Base-by-base conservation (phyloP, 1,140 invertebrate species). In the Drosophila lini region DNA sequence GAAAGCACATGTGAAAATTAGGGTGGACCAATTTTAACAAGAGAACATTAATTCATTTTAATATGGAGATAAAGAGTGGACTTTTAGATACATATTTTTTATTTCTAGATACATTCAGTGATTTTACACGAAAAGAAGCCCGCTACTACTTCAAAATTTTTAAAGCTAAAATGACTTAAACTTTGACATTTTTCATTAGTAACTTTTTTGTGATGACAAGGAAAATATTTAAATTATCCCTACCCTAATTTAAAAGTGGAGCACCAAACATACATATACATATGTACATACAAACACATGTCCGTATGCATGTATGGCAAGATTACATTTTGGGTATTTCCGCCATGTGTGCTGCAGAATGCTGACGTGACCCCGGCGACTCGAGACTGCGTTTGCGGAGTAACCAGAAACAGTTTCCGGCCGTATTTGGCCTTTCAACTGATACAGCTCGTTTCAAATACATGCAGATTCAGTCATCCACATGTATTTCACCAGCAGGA, bases 291-390 rank as follows among this genome's bases (percentile, higher is more conserved):
- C 1, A 44, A 3, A 44, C 11, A 15, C 13, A 38, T 15, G 25
- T 32, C 5, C n/a, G n/a, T 22, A 41, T 32, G 48, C n/a, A 44
- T 62, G 32, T 62, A 15, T n/a, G 25, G 15, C 31, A 22, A 31
- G 28, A 63, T 44, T 69, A n/a, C 25, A 40, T 22, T 16, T 44
- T 15, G n/a, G 32, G 32, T 65, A 19, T 71, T 71, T 70, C 65
- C 34, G 42, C 34, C 64, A 71, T 71, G 52, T 71, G 68, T 53
- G 5, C 10, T 58, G 52, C 64, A 71, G 36, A 71, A 19, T 71
- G 52, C 44, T 71, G 68, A 71, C 65, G 68, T 68, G 62, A 69
- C 68, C 65, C 40, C 36, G 28, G 2, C 6, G 15, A 45, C 7
- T 19, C 5, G 25, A 55, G 34, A 22, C 19, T n/a, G 3, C 8